Evolutionary conservation across 1,140 invertebrate species (phyloP).

Genomic region (Drosophila pseudoananassae): DNA sequence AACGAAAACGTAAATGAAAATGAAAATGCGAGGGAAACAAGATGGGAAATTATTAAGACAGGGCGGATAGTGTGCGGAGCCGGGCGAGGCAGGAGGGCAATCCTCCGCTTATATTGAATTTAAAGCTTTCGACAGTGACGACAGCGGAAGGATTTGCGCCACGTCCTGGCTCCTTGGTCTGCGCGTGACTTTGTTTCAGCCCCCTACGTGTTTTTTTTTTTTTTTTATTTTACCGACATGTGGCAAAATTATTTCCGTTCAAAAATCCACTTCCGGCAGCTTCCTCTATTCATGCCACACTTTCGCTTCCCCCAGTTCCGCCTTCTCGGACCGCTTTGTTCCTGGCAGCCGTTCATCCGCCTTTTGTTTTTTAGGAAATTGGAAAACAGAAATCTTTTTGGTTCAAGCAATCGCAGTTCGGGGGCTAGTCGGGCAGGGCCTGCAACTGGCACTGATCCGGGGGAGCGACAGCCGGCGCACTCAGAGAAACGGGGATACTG

Average conservation of each 20-base stretch:
- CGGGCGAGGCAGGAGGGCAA: slow-evolving; percentile 13
- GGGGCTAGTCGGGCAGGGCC: slow-evolving; percentile 33
- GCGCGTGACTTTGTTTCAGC: slow-evolving; percentile 56
- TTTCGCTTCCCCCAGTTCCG: slow-evolving; percentile 6
- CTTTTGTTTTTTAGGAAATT: slow-evolving; percentile 57
- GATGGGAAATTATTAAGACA: slow-evolving; percentile 30
- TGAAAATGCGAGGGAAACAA: neutral
- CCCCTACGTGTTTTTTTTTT: slow-evolving; percentile 3
- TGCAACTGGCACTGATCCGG: slow-evolving; percentile 45
- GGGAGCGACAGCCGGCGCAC: neutral
- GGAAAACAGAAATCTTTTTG: slow-evolving; percentile 42
- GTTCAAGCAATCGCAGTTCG: slow-evolving; percentile 32
- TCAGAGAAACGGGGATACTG: neutral
- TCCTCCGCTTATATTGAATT: slow-evolving; percentile 70
- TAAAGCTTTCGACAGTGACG: slow-evolving; percentile 60
- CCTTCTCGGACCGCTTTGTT: neutral
- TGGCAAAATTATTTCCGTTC: slow-evolving; percentile 79
- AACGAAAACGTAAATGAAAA: neutral
- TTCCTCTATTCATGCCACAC: slow-evolving; percentile 36
- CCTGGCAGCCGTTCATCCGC: neutral
- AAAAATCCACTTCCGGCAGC: slow-evolving; percentile 74
- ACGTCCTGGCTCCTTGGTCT: slow-evolving; percentile 11
- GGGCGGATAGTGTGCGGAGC: neutral
- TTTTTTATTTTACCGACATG: slow-evolving; percentile 70
- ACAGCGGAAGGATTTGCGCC: slow-evolving; percentile 54